A percentile compares a stretch with the other conserved stretches of the same genome.
These are phyloP conservation scores for Aphrophora alni DNA, from an alignment of 2,888 invertebrate species.

Conservation along the genomic window DNA sequence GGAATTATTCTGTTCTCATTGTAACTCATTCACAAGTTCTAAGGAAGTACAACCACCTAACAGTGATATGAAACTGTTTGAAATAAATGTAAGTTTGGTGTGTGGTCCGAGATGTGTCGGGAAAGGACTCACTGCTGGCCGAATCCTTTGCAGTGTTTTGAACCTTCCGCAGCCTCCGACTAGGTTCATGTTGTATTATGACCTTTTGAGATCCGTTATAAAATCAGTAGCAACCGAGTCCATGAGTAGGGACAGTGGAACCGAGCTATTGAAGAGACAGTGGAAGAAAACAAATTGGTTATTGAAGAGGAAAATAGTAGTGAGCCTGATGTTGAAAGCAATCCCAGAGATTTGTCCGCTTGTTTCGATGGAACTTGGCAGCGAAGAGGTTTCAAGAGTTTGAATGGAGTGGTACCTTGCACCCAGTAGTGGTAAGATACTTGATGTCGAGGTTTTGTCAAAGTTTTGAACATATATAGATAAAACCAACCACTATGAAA, in stretches of 20 bases:
- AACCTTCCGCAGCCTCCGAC: conserved; percentile 12
- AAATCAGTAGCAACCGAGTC: conserved; percentile 9
- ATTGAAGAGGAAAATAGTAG: conserved; percentile 8
- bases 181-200: conserved; percentile 2
- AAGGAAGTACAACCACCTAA: no score
- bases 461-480: conserved; percentile 40
- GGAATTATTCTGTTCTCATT: no score
- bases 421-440: conserved; percentile 38
- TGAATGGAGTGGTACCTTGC: conserved; percentile 42
- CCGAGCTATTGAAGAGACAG: conserved; percentile 22
- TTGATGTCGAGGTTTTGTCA: conserved; percentile 37
- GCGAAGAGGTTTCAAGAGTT: conserved; percentile 36
- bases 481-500: conserved; percentile 31
- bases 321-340: neutral
- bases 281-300: conserved; percentile 21
- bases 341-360: neutral
- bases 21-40: no score
- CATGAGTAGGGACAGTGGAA: neutral
- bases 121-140: no score
- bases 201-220: neutral
- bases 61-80: no score
- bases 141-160: conserved; percentile 16
- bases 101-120: no score
- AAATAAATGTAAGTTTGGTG: no score
- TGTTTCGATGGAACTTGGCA: conserved; percentile 43